Evolutionary conservation across 2,113 vertebrate species (phyloP), one percentile per base, ranked within the genome.

Genomic region (Neolamprologus hecqui): DNA sequence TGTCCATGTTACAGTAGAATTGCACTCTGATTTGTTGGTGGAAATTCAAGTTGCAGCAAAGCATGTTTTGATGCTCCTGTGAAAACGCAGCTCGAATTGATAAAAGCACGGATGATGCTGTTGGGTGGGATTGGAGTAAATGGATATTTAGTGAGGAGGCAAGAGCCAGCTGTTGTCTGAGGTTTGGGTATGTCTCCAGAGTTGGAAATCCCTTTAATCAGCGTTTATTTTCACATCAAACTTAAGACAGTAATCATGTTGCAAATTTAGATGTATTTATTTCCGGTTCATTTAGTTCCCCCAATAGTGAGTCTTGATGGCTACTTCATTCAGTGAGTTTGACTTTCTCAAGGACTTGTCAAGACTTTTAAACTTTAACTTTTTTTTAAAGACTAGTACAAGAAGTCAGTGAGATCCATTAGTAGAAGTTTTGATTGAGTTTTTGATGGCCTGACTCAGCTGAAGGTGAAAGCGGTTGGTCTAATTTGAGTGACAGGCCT

Each of bases 171-270:
- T 94, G 93, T 75, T 65, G 86, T 84, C 86, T 89, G 91, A 90
- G 89, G 75, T 89, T 87, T 86, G 89, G 7, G 58, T 89, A 53
- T 84, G 85, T 85, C 90, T 89, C 84, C 92, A 54, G 73, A 81
- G 75, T 81, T 79, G 84, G 80, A 93, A 92, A 87, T 89, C 83
- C 86, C 91, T 93, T 93, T 91, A 93, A 92, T 92, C 90, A 86
- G 55, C 79, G 26, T 94, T 94, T 92, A 93, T 93, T 94, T 94
- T 91, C 90, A 83, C 88, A 89, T 94, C 84, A 86, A 92, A 91
- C 89, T 86, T 19, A 79, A 77, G 49, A 84, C 45, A 37, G 53
- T 77, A 83, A 91, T 92, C 80, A 89, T 42, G 79, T 79, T 54
- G 81, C 84, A 89, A 90, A 92, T 92, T 92, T 77, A 90, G 88